Conservation (phyloP, 2,888 invertebrate genomes). For the Dorcus parallelipipedus region DNA sequence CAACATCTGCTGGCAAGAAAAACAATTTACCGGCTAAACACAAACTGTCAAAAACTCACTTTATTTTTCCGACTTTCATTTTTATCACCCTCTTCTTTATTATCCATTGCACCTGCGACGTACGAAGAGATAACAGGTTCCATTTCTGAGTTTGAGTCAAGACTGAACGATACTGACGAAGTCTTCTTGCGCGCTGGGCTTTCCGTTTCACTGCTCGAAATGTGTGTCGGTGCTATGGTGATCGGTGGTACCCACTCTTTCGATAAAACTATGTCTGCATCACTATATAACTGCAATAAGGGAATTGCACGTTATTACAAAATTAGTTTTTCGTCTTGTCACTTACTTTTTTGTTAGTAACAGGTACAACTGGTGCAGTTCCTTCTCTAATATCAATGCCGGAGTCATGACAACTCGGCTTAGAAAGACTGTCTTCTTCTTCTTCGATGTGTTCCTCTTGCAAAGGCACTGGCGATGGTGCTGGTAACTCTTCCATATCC, state of each 20-base stretch:
- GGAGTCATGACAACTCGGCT: constrained; percentile 84
- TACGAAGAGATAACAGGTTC: constrained; percentile 45
- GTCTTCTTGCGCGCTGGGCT: constrained; percentile 64
- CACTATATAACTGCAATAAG: constrained; percentile 66
- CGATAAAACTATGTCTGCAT: constrained; percentile 83
- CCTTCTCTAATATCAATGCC: constrained; percentile 86
- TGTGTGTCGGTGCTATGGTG: constrained; percentile 68
- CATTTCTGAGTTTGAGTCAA: constrained; percentile 58
- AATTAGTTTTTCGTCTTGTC: background rate
- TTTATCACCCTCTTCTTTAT: constrained; percentile 57
- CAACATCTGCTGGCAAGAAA: constrained; percentile 66
- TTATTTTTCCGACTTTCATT: constrained; percentile 72
- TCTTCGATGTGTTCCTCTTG: constrained; percentile 44
- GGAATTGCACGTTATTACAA: background rate
- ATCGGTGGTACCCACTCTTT: constrained; percentile 86
- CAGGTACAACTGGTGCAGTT: constrained; percentile 43
- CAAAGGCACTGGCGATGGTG: constrained; percentile 35
- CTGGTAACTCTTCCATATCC: constrained; percentile 45
- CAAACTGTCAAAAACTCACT: constrained; percentile 42
- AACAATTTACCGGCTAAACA: background rate
- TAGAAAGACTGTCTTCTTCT: constrained; percentile 65
- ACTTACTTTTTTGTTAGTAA: constrained; percentile 62
- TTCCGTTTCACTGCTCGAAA: constrained; percentile 52
- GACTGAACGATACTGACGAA: constrained; percentile 69
- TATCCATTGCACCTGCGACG: constrained; percentile 35